Base-by-base conservation (phyloP, 2,888 invertebrate species). In the Diachrysia chrysitis region DNA sequence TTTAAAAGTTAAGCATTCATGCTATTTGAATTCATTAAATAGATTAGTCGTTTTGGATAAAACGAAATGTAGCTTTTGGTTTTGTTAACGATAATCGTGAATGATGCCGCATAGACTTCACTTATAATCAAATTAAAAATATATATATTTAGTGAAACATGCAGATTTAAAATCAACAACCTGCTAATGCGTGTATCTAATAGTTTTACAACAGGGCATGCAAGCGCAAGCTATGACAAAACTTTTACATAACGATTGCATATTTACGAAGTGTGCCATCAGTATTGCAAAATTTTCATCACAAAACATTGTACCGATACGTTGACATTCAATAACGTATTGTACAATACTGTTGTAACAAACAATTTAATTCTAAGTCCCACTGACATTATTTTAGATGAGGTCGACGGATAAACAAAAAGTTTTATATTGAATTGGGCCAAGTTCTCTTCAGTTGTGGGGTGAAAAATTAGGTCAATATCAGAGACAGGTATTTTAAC, bases 111-210 rank as follows among this genome's bases (percentile, higher is more conserved):
- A n/a, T 6, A 19, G 9, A n/a, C 1, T 1, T 48, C 2, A 19
- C 2, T 21, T 10, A 19, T 21, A 51, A 51, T 21, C 48, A 21
- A 51, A 12, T 51, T 19, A 54, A n/a, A 0, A 58, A 46, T 19
- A 2, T 58, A n/a, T n/a, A n/a, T n/a, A n/a, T 55, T 58, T 66
- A 66, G 46, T 48, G 51, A 56, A 65, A 23, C 48, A 21, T 21
- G 16, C 46, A 19, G 12, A 12, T 54, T 46, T 42, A 37, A 54
- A 48, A 54, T 25, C 23, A n/a, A 57, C 72, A 62, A 23, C 59
- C 9, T 62, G 71, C 62, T 12, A 58, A 66, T 62, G 66, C 76
- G 71, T 60, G 66, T 32, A 19, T 66, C 53, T 71, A 59, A 62
- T 62, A 37, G 5, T 53, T 62, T 76, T 57, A 57, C 25, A 57